These are phyloP conservation scores for Sebastes hubbsi DNA, from an alignment of 2,797 vertebrate genomes.

Conservation along the genomic window DNA sequence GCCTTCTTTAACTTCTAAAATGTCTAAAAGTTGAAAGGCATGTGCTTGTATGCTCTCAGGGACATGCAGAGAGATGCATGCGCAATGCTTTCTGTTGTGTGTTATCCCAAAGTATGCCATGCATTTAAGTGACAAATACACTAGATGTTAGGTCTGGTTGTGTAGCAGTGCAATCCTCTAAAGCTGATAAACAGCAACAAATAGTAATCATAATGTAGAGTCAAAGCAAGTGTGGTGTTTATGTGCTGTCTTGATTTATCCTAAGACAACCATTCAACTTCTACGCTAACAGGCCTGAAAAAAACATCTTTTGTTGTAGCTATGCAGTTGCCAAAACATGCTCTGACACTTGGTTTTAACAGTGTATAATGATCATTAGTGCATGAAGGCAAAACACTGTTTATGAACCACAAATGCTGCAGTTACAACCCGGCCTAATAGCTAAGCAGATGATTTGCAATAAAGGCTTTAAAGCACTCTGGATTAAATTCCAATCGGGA, in stretches of 20 bases:
- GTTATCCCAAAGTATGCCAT: constrained; percentile 24
- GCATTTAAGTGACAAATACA: constrained; percentile 11
- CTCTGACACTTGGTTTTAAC: constrained; percentile 51
- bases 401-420: constrained; percentile 68
- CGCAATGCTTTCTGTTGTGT: neutral
- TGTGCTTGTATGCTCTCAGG: neutral
- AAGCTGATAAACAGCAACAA: neutral
- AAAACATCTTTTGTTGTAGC: constrained; percentile 5
- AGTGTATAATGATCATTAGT: constrained; percentile 64
- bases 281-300: neutral
- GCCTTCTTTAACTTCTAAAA: neutral
- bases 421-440: constrained; percentile 52
- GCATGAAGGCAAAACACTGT: constrained; percentile 65
- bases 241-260: neutral
- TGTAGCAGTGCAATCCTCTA: neutral
- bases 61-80: neutral
- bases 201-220: neutral
- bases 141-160: neutral
- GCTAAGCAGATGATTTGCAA: constrained; percentile 67
- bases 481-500: constrained; percentile 61
- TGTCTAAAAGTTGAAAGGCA: constrained; percentile 31
- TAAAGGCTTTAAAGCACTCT: constrained; percentile 63
- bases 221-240: neutral
- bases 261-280: neutral
- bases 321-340: constrained; percentile 22